Percentiles rank a stretch among this genome's conserved stretches.
These are phyloP conservation scores for Tetrapedia diversipes DNA, from an alignment of 2,888 invertebrate genomes.

Conservation along the genomic window DNA sequence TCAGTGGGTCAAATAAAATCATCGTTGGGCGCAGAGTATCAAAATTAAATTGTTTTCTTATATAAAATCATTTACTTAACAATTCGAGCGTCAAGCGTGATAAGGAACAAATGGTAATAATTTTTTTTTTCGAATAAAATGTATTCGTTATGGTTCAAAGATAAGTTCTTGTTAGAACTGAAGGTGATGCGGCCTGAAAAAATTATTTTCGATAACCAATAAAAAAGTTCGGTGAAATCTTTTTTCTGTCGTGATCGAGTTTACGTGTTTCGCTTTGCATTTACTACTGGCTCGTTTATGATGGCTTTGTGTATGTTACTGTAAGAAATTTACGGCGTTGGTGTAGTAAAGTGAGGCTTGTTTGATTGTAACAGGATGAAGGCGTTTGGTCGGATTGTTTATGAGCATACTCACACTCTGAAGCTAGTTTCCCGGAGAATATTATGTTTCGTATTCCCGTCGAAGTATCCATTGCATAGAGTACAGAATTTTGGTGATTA, in stretches of 20 bases:
- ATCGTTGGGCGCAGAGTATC: too few species aligned
- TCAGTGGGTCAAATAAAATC: too few species aligned
- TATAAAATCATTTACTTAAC: too few species aligned
- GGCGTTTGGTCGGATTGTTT: constrained; percentile 1
- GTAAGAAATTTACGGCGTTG: neutral
- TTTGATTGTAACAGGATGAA: constrained; percentile 19
- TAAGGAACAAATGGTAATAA: too few species aligned
- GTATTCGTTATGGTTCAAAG: too few species aligned
- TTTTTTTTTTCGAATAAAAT: too few species aligned
- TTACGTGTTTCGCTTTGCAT: neutral
- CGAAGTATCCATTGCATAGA: neutral
- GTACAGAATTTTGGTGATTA: neutral
- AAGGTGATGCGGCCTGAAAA: too few species aligned
- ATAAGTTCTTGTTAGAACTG: too few species aligned
- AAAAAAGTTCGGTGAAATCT: neutral
- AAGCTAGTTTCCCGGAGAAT: neutral
- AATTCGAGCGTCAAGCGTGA: too few species aligned
- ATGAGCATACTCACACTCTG: neutral
- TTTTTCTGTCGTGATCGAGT: neutral
- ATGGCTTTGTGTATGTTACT: constrained; percentile 2
- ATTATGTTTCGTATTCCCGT: neutral
- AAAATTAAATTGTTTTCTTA: too few species aligned
- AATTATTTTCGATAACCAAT: too few species aligned
- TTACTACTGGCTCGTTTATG: constrained; percentile 15
- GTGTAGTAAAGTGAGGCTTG: constrained; percentile 7